phyloP scores from a whole-genome alignment of 2,888 invertebrate species.

The Ctena decussata region DNA sequence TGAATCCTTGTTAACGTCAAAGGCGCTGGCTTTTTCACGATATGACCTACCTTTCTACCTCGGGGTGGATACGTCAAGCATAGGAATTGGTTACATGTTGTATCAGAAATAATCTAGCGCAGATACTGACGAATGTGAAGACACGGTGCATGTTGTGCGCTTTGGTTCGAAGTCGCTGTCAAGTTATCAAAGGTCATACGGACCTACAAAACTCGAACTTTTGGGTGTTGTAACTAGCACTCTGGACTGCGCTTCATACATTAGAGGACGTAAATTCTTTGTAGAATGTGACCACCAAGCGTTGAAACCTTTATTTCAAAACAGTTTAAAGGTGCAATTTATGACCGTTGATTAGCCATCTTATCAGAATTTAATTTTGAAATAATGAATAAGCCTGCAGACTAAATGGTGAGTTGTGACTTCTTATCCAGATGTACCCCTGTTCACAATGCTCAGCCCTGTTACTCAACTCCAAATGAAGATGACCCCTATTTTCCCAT shows the following conservation, averaged over 20 bases:
- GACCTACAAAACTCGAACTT: slow-evolving; percentile 62
- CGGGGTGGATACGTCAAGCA: slow-evolving; percentile 51
- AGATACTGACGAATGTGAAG: background rate
- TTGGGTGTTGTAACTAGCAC: slow-evolving; percentile 42
- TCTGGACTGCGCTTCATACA: background rate
- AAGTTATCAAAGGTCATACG: slow-evolving; percentile 37
- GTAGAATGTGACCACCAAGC: slow-evolving; percentile 62
- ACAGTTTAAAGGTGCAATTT: background rate
- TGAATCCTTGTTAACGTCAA: slow-evolving; percentile 1
- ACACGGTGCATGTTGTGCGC: slow-evolving; percentile 25
- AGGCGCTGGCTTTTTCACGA: slow-evolving; percentile 54
- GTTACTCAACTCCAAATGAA: no score
- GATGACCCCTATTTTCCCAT: no score
- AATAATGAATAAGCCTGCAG: no score
- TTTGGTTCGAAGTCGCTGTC: slow-evolving; percentile 53
- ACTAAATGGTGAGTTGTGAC: no score
- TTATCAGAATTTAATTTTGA: no score
- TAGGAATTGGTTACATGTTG: slow-evolving; percentile 23
- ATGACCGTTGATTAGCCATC: no score
- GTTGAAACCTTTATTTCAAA: slow-evolving; percentile 35
- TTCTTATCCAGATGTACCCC: no score
- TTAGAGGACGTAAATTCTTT: background rate
- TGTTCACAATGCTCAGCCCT: no score
- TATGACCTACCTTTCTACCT: slow-evolving; percentile 53
- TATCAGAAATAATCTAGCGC: background rate